phyloP scores from a whole-genome alignment of 1,140 invertebrate genomes.

The Delia radicum region DNA sequence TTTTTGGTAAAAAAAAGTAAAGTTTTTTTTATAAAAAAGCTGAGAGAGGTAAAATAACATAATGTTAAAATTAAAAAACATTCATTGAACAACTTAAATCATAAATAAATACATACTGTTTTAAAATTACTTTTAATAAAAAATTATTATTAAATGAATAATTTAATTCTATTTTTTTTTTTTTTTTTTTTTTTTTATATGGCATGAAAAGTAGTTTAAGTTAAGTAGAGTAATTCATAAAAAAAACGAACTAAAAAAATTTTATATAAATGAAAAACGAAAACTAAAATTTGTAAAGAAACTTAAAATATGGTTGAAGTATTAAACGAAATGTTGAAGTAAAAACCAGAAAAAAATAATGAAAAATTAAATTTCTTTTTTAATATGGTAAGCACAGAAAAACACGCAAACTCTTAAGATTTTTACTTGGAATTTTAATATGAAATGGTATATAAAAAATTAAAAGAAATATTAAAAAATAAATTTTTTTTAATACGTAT shows the following conservation, averaged over 20 bases:
- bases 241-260: not conserved
- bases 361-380: not conserved
- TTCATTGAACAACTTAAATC: not conserved
- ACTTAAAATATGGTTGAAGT: not conserved
- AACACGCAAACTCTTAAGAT: constrained; percentile 37
- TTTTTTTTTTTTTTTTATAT: not conserved
- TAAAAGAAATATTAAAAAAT: not conserved
- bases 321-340: not conserved
- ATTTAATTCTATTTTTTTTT: not conserved
- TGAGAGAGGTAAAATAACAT: not conserved
- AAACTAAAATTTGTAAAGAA: not conserved
- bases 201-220: not conserved
- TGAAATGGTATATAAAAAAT: not conserved
- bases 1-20: not conserved
- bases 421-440: not conserved
- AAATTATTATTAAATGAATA: constrained; percentile 1
- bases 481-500: not conserved
- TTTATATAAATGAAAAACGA: not conserved
- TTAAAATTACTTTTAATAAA: no score
- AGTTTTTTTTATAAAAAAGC: not conserved
- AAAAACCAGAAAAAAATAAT: not conserved
- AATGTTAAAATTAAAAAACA: not conserved
- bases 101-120: not conserved
- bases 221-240: not conserved
- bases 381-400: constrained; percentile 37